Evolutionary conservation across 2,797 vertebrate genomes (phyloP).

Genomic region (Dromococcyx pavoninus): DNA sequence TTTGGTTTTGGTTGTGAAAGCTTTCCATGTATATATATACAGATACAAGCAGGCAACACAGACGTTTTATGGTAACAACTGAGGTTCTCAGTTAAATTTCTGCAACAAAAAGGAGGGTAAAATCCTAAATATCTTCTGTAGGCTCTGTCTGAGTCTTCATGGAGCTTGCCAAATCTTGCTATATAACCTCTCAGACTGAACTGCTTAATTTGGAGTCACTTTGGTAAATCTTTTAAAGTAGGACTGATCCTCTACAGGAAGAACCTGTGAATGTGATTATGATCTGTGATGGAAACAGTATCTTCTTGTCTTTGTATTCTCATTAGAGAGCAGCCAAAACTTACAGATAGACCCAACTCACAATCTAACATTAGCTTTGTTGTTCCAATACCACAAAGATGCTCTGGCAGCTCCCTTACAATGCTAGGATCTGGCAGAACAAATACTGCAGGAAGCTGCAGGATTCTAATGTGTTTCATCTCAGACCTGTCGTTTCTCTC

Average conservation of each 20-base stretch:
- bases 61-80: not conserved
- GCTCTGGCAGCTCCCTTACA: not conserved
- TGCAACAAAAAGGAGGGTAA: not conserved
- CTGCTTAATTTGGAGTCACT: not conserved
- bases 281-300: not conserved
- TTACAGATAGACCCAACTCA: not conserved
- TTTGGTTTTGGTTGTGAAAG: conserved; percentile 11
- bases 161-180: not conserved
- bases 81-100: not conserved
- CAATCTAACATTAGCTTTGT: not conserved
- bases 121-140: not conserved
- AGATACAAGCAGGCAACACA: not conserved
- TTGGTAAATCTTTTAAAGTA: not conserved
- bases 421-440: not conserved
- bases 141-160: not conserved
- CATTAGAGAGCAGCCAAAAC: not conserved
- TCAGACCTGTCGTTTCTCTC: not conserved
- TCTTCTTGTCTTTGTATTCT: not conserved
- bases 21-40: not conserved
- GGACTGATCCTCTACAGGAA: not conserved
- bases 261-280: not conserved
- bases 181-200: not conserved
- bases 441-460: not conserved
- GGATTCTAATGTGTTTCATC: not conserved
- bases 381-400: not conserved